Evolutionary conservation across 2,888 invertebrate species (phyloP).

Genomic region (Pandemis corylana): DNA sequence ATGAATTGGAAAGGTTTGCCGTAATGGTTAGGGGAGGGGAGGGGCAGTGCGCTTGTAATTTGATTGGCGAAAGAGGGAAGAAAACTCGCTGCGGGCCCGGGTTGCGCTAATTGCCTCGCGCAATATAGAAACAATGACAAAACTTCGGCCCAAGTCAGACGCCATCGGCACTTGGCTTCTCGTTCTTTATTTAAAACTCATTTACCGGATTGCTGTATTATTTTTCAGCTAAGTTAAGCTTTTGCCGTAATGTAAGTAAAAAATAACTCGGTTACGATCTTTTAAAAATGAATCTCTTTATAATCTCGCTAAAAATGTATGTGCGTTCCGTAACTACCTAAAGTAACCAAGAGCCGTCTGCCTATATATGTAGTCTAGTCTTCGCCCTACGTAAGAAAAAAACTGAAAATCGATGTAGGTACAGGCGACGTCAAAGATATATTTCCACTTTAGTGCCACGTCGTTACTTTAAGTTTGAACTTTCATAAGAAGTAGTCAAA

Average conservation of each 20-base stretch:
- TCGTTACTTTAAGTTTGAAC: no score
- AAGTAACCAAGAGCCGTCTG: no score
- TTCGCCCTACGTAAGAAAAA: no score
- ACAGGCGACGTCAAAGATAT: no score
- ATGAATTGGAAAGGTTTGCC: constrained; percentile 66
- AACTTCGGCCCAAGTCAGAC: constrained; percentile 73
- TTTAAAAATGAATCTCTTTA: no score
- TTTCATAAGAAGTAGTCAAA: no score
- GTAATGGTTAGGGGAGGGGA: constrained; percentile 64
- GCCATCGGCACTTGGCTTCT: constrained; percentile 68
- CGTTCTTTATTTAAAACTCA: constrained; percentile 83
- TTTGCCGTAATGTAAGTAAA: constrained; percentile 57
- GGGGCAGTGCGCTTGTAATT: constrained; percentile 70
- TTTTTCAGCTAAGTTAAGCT: constrained; percentile 70
- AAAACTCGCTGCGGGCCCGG: constrained; percentile 67
- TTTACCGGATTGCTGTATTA: constrained; percentile 79
- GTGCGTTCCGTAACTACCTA: no score
- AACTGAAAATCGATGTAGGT: no score
- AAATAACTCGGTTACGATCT: no score
- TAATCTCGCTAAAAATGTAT: no score
- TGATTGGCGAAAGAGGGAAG: constrained; percentile 71
- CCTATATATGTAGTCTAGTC: no score
- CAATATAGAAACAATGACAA: constrained; percentile 84
- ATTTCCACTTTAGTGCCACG: no score
- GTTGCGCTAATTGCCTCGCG: constrained; percentile 81